A percentile compares a stretch with the other conserved stretches of the same genome.
phyloP scores from a whole-genome alignment of 2,888 invertebrate species.

The Lydus trimaculatus region DNA sequence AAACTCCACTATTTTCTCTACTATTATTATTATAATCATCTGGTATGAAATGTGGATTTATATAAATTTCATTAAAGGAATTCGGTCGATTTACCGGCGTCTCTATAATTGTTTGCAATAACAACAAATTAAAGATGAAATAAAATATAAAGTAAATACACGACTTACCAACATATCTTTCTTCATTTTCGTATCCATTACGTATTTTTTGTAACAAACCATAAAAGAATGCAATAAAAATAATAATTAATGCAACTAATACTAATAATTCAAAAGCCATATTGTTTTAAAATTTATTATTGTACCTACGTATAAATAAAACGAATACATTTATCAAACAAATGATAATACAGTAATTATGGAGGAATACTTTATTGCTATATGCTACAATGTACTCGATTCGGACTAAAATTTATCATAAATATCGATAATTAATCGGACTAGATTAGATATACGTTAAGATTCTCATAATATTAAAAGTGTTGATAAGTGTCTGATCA shows the following conservation, averaged over 20 bases:
- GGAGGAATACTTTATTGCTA: slow-evolving; percentile 2
- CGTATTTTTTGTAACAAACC: slow-evolving; percentile 52
- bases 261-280: slow-evolving; percentile 51
- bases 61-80: slow-evolving; percentile 37
- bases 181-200: slow-evolving; percentile 47
- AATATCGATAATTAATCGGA: slow-evolving; percentile 40
- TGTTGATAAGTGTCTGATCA: no score
- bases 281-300: no score
- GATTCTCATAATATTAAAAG: no score
- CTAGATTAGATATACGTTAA: slow-evolving; percentile 40
- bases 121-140: slow-evolving; percentile 16
- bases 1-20: slow-evolving; percentile 33
- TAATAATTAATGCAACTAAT: slow-evolving; percentile 46
- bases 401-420: slow-evolving; percentile 23
- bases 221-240: slow-evolving; percentile 52
- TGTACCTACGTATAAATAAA: no score
- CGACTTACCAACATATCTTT: slow-evolving; percentile 42
- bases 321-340: no score
- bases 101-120: neutral
- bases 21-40: slow-evolving; percentile 33
- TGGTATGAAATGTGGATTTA: slow-evolving; percentile 41
- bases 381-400: slow-evolving; percentile 14
- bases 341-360: no score
- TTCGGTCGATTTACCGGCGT: neutral
- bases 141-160: neutral